Evolutionary conservation across 2,888 invertebrate genomes (phyloP).

Genomic region (Antitype chi): DNA sequence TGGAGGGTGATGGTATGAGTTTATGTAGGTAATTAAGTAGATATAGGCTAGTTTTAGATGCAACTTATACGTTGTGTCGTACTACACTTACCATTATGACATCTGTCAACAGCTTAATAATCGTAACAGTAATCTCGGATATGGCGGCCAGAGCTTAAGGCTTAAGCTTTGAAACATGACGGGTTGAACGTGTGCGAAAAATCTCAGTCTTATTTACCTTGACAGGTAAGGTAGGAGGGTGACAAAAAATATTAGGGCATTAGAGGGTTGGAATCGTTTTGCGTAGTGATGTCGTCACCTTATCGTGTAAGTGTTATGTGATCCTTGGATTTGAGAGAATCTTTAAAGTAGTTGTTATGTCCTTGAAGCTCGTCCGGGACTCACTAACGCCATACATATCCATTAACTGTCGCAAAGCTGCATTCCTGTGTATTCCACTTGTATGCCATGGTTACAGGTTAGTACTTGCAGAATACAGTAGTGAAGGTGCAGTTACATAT

Average conservation of each 20-base stretch:
- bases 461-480: background rate
- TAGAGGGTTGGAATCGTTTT: constrained; percentile 18
- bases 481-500: background rate
- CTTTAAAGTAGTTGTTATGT: background rate
- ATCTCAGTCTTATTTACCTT: constrained; percentile 45
- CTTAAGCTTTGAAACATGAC: constrained; percentile 59
- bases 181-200: constrained; percentile 56
- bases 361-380: background rate
- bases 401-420: background rate
- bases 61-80: background rate
- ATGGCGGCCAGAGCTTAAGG: constrained; percentile 59
- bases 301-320: constrained; percentile 30
- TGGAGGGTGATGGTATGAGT: background rate
- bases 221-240: constrained; percentile 9
- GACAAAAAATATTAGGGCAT: constrained; percentile 20
- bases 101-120: constrained; percentile 62
- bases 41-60: background rate
- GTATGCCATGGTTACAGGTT: background rate
- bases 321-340: background rate
- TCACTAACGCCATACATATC: background rate
- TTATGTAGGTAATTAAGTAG: background rate
- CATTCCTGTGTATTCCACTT: background rate
- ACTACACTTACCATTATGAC: background rate
- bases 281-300: constrained; percentile 16
- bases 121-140: constrained; percentile 59